A percentile compares a stretch with the other conserved stretches of the same genome.
These are phyloP conservation scores for Porphyrio hochstetteri DNA, from an alignment of 2,113 vertebrate species.

Conservation along the genomic window DNA sequence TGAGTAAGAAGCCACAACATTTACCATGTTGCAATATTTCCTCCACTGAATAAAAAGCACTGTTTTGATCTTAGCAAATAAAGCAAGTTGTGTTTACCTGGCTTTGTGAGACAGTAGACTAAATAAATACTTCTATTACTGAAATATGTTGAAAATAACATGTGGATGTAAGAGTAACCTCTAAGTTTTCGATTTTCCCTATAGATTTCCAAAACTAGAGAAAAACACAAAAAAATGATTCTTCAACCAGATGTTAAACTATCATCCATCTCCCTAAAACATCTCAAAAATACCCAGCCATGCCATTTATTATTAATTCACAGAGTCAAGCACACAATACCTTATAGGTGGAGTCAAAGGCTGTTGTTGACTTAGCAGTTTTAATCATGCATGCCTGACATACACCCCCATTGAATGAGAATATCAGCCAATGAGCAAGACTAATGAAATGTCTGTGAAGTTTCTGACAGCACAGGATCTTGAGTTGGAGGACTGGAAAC, in stretches of 20 bases:
- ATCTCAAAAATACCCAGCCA: not conserved
- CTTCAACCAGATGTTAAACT: not conserved
- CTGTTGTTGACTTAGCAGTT: not conserved
- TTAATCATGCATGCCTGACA: not conserved
- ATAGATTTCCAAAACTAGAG: not conserved
- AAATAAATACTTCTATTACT: not conserved
- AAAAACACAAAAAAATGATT: not conserved
- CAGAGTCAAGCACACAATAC: not conserved
- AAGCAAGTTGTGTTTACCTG: not conserved
- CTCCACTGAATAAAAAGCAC: not conserved
- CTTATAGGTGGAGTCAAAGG: not conserved
- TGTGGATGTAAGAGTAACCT: not conserved
- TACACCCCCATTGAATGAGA: not conserved
- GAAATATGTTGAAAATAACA: not conserved
- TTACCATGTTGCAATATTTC: not conserved
- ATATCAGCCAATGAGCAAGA: not conserved
- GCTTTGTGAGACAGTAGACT: not conserved
- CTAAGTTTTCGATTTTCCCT: not conserved
- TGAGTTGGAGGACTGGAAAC: not conserved
- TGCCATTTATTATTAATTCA: not conserved
- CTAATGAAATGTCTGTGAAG: not conserved
- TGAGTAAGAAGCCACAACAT: not conserved
- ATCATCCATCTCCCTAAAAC: not conserved
- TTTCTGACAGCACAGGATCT: not conserved
- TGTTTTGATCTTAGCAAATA: not conserved